Conservation (phyloP, 2,888 invertebrate species). For the Trissolcus brochymenae region DNA sequence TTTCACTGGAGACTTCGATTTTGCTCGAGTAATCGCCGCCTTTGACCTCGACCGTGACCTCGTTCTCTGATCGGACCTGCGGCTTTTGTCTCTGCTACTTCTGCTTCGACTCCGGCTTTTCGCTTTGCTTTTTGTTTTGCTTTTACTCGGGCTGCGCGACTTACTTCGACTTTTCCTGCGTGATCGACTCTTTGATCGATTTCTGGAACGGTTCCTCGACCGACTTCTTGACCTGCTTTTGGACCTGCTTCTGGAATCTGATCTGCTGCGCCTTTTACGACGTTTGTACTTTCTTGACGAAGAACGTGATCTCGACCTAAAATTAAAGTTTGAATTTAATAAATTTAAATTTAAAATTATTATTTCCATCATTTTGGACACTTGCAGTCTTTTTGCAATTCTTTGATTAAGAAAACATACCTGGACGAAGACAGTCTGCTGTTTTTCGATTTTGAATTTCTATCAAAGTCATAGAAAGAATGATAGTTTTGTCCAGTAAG, state of each 20-base stretch:
- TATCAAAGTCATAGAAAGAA: conserved; percentile 75
- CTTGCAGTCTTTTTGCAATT: no score
- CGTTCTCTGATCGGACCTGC: not conserved
- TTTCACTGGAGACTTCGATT: conserved; percentile 51
- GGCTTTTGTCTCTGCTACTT: not conserved
- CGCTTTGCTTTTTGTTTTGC: conserved; percentile 36
- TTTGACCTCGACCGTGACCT: conserved; percentile 22
- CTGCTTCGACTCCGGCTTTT: conserved; percentile 30
- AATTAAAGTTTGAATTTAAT: conserved; percentile 5
- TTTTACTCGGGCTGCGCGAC: conserved; percentile 50
- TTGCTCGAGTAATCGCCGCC: conserved; percentile 51
- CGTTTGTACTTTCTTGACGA: conserved; percentile 56
- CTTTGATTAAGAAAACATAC: conserved; percentile 28
- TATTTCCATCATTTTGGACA: not conserved
- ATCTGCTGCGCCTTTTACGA: conserved; percentile 50
- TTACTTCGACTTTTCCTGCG: conserved; percentile 50
- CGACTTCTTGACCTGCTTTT: conserved; percentile 51
- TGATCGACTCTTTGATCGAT: conserved; percentile 58
- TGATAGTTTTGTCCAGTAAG: conserved; percentile 79
- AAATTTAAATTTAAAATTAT: not conserved
- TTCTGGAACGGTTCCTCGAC: conserved; percentile 20
- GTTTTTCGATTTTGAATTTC: conserved; percentile 68
- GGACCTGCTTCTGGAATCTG: conserved; percentile 59
- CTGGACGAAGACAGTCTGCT: conserved; percentile 49
- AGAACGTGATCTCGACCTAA: conserved; percentile 63